phyloP scores from a whole-genome alignment of 2,797 vertebrate species.

The Choloepus didactylus region DNA sequence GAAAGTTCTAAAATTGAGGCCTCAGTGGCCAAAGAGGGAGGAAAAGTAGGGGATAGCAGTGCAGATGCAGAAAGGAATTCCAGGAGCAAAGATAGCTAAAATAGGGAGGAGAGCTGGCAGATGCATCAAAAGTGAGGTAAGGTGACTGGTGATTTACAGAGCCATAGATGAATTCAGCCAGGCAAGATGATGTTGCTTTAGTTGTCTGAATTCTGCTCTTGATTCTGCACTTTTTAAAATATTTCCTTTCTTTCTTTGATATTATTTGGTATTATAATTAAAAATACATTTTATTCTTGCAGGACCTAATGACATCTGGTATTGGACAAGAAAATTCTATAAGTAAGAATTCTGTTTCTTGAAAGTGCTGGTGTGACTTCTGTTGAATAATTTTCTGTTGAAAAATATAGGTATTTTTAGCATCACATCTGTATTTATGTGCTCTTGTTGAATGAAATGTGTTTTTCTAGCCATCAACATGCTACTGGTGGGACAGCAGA shows the following conservation, averaged over 20 bases:
- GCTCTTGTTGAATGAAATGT: background rate
- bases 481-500: background rate
- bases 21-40: background rate
- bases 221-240: background rate
- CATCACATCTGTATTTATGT: background rate
- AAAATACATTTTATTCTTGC: constrained; percentile 21
- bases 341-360: background rate
- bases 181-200: background rate
- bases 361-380: background rate
- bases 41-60: background rate
- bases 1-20: background rate
- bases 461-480: background rate
- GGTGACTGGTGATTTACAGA: too few relatives aligned
- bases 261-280: background rate
- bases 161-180: background rate
- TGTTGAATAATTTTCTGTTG: background rate
- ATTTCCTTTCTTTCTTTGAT: background rate
- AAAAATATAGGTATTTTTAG: background rate
- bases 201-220: background rate
- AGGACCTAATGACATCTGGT: background rate
- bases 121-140: background rate
- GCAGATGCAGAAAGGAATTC: background rate
- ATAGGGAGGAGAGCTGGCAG: background rate
- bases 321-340: constrained; percentile 2
- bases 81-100: background rate